Percentiles rank a stretch among this genome's conserved stretches.
phyloP scores from a whole-genome alignment of 2,113 vertebrate species.

The Melanocharis versteri region DNA sequence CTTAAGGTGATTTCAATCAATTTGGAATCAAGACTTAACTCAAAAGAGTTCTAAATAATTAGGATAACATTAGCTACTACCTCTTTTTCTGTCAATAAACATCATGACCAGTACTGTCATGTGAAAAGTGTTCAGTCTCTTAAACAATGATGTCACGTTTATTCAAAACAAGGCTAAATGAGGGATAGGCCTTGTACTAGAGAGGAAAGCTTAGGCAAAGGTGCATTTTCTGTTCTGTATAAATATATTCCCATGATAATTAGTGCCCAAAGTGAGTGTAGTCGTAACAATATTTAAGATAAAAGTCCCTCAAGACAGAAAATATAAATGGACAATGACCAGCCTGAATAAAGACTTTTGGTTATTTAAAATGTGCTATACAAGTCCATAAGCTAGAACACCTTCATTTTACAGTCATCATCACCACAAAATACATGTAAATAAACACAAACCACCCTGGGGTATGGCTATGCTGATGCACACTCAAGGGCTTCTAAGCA shows the following conservation, averaged over 20 bases:
- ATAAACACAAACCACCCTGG: not conserved
- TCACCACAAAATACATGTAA: not conserved
- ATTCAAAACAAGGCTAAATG: not conserved
- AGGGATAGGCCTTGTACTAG: not conserved
- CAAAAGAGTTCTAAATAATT: not conserved
- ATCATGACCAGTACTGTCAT: not conserved
- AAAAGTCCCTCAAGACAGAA: not conserved
- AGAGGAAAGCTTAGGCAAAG: not conserved
- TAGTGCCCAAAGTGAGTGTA: not conserved
- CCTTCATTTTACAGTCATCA: not conserved
- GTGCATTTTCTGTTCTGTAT: not conserved
- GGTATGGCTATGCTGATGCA: not conserved
- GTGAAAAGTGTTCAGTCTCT: not conserved
- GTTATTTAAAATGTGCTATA: not conserved
- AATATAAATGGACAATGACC: not conserved
- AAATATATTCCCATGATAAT: not conserved
- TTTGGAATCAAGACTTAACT: not conserved
- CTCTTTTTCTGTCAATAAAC: not conserved
- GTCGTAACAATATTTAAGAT: not conserved
- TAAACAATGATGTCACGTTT: not conserved
- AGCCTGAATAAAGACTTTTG: not conserved
- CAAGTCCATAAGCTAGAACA: not conserved
- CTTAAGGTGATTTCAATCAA: not conserved
- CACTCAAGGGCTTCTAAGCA: not conserved
- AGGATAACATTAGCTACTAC: not conserved